A percentile compares a stretch with the other conserved stretches of the same genome.
Evolutionary conservation across 2,888 invertebrate species (phyloP).

Genomic region (Xestia sexstrigata): DNA sequence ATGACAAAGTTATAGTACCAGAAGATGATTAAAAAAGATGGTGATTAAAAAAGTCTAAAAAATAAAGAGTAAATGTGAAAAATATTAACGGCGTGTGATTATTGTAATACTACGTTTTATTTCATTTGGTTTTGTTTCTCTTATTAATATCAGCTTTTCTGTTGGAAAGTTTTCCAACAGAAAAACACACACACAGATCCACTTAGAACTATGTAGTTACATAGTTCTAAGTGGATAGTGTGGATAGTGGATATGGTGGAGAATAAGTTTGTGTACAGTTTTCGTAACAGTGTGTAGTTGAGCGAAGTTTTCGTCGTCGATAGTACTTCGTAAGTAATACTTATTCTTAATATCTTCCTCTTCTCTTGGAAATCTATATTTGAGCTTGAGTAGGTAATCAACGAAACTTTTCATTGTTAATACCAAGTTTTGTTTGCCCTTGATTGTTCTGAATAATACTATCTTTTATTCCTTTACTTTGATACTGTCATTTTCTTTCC

Average conservation of each 20-base stretch:
- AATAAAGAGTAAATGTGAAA: neutral
- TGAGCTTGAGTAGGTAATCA: neutral
- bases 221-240: too few relatives aligned
- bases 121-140: neutral
- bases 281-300: neutral
- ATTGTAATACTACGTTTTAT: neutral
- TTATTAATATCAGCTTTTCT: neutral
- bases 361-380: neutral
- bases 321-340: slow-evolving; percentile 10
- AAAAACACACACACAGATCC: too few relatives aligned
- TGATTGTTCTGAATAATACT: neutral
- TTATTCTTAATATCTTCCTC: neutral
- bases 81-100: neutral
- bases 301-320: neutral
- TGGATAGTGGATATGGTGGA: too few relatives aligned
- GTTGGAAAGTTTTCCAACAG: too few relatives aligned
- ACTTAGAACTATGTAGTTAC: too few relatives aligned
- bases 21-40: neutral
- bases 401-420: slow-evolving; percentile 6
- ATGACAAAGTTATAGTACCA: neutral
- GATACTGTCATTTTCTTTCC: neutral
- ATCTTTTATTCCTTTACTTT: neutral
- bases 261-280: neutral
- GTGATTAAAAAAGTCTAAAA: neutral
- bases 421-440: neutral